Evolutionary conservation across 2,797 vertebrate species (phyloP), one percentile per base, ranked within the genome.

Genomic region (Melanogrammus aeglefinus): DNA sequence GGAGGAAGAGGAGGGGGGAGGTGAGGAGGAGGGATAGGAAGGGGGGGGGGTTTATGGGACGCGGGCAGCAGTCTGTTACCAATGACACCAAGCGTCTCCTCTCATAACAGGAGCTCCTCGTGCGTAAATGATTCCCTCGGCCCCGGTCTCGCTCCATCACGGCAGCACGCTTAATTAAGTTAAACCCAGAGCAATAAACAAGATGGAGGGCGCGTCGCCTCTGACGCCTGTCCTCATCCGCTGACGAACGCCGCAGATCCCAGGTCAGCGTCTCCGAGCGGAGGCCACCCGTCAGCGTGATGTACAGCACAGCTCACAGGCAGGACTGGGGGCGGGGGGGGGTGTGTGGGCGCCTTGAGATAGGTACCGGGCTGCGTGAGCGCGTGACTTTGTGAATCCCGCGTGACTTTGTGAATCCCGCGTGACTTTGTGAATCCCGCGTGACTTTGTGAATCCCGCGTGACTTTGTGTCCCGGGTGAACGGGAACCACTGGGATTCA

Each of bases 181-280:
- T 93, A 90, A 91, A 92, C 89, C 89, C 81, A 85, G 86, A 86
- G 90, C 91, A 92, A 92, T 91, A 92, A 93, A 93, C 87, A 90
- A 88, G 88, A 91, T 71, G 39, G 75, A 89, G 75, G 86, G 90
- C 86, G 86, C 86, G 82, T 88, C 86, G 76, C 81, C 82, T 33
- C 86, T 77, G 85, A 88, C 86, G 87, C 84, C 81, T 82, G 80
- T 85, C 80, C 79, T 86, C 89, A 85, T 85, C 85, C 36, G 76
- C 79, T 91, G 92, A 91, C 88, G 86, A 88, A 89, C 35, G 84
- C 86, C 74, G 80, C 76, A 21, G 80, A 81, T 80, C 86, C 80
- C 82, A 71, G 86, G 89, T 86, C 84, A 86, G 86, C 75, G 80
- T 39, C 75, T 0, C 73, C 76, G 73, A 82, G 88, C 80, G 76